A percentile compares a stretch with the other conserved stretches of the same genome.
Conservation (phyloP, 2,797 vertebrate species). For the Poecilia gillii region DNA sequence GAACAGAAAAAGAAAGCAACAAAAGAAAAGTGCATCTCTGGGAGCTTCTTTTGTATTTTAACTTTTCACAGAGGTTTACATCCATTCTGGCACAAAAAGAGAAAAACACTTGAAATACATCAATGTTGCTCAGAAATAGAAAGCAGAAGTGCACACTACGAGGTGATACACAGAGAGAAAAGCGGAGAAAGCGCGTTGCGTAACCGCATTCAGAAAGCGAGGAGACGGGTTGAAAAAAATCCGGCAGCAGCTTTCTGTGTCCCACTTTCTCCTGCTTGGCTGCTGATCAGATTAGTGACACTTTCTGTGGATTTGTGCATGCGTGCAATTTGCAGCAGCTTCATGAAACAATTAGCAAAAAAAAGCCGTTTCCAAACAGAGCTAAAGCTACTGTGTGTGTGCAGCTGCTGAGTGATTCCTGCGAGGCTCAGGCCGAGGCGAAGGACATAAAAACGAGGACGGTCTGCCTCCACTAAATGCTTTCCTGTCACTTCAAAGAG, state of each 20-base stretch:
- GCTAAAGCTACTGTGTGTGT: slow-evolving; percentile 12
- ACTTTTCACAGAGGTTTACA: not conserved
- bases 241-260: not conserved
- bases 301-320: slow-evolving; percentile 1
- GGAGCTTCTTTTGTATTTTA: not conserved
- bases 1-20: not conserved
- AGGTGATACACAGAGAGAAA: not conserved
- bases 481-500: not conserved
- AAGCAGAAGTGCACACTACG: not conserved
- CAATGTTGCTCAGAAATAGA: not conserved
- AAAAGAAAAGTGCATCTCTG: not conserved
- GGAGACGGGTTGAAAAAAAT: not conserved
- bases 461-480: not conserved
- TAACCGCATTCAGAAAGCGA: not conserved
- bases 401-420: not conserved
- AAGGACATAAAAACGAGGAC: not conserved
- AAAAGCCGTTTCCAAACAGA: not conserved
- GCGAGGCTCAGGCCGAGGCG: not conserved
- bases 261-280: not conserved
- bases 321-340: not conserved
- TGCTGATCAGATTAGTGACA: slow-evolving; percentile 16
- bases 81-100: not conserved
- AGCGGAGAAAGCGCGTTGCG: not conserved
- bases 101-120: slow-evolving; percentile 7
- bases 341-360: not conserved